phyloP scores from a whole-genome alignment of 1,140 invertebrate species.

The Calycopis cecrops region DNA sequence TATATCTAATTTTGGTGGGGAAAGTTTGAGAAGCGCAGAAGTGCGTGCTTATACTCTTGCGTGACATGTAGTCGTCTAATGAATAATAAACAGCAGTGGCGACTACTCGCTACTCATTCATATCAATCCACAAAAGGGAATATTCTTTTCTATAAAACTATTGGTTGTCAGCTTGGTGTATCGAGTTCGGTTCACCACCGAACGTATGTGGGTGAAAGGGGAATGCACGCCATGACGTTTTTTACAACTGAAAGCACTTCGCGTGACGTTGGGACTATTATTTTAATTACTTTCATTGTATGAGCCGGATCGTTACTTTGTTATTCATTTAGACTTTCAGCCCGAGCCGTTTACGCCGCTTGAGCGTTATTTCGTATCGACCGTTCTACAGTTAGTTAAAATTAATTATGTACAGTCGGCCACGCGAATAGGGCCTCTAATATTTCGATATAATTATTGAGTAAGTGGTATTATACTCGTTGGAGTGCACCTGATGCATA shows the following conservation, averaged over 20 bases:
- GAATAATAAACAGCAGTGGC: conserved; percentile 70
- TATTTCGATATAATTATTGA: too few relatives aligned
- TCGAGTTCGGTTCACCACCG: conserved; percentile 28
- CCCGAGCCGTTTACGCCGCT: conserved; percentile 44
- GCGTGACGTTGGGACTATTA: conserved; percentile 64
- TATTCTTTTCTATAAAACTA: conserved; percentile 59
- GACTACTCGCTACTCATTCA: conserved; percentile 67
- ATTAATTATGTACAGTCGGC: too few relatives aligned
- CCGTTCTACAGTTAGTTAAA: conserved; percentile 25
- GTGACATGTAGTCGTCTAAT: conserved; percentile 69
- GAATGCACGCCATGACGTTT: not conserved
- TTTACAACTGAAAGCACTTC: conserved; percentile 18
- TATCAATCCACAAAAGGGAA: conserved; percentile 61
- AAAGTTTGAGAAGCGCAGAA: conserved; percentile 61
- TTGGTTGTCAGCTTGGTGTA: conserved; percentile 46
- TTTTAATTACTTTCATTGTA: conserved; percentile 69
- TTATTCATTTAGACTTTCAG: conserved; percentile 40
- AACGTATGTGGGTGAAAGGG: conserved; percentile 31
- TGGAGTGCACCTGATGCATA: too few relatives aligned
- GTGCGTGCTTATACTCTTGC: conserved; percentile 65
- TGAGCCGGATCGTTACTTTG: conserved; percentile 45
- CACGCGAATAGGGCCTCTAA: too few relatives aligned
- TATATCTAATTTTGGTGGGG: conserved; percentile 7
- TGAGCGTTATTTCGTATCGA: conserved; percentile 32
- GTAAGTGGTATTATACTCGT: too few relatives aligned